Evolutionary conservation across 2,113 vertebrate genomes (phyloP).

Genomic region (Catharus minimus): DNA sequence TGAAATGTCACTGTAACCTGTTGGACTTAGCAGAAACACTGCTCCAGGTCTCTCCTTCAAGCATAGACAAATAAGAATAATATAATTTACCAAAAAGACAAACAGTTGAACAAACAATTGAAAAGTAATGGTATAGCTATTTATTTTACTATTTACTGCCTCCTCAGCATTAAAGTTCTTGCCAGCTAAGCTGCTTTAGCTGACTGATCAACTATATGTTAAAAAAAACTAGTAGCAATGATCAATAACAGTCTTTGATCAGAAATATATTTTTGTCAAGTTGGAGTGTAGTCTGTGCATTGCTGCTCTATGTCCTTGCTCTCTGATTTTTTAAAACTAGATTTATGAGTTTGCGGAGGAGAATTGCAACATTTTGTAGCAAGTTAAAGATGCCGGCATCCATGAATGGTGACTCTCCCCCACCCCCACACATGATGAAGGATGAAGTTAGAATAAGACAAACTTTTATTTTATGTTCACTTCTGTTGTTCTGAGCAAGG

Average conservation of each 20-base stretch:
- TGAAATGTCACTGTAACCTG: not conserved
- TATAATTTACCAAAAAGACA: not conserved
- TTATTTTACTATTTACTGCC: not conserved
- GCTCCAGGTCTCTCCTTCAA: not conserved
- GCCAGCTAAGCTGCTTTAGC: not conserved
- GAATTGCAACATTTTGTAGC: not conserved
- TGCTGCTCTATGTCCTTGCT: not conserved
- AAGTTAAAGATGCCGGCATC: not conserved
- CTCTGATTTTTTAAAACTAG: not conserved
- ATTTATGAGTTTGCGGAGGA: not conserved
- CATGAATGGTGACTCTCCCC: not conserved
- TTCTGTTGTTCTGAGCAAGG: not conserved
- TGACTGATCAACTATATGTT: not conserved
- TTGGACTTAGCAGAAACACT: not conserved
- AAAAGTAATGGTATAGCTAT: not conserved
- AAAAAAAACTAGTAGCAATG: not conserved
- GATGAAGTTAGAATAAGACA: not conserved
- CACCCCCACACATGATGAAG: accelerated
- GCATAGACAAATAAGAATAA: not conserved
- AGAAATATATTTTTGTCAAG: not conserved
- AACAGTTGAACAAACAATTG: not conserved
- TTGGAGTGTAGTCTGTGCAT: not conserved
- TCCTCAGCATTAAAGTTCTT: not conserved
- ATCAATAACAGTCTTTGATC: not conserved
- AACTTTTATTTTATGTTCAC: not conserved